These are phyloP conservation scores for Cossypha heuglini DNA, from an alignment of 2,797 vertebrate species.

Conservation along the genomic window DNA sequence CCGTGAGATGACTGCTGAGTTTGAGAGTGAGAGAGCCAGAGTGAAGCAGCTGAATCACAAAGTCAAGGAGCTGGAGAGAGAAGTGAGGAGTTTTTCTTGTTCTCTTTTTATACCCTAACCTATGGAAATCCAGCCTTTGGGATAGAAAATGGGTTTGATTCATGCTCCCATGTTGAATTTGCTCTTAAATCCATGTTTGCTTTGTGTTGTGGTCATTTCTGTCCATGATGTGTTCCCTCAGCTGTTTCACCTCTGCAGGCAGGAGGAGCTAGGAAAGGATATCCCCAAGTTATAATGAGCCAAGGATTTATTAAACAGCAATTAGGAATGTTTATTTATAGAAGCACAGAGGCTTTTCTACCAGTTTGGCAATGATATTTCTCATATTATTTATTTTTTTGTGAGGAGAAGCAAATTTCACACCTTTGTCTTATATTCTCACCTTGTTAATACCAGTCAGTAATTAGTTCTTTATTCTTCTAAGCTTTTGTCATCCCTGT, in stretches of 20 bases:
- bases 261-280: background rate
- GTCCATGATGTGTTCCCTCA: background rate
- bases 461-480: background rate
- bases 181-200: background rate
- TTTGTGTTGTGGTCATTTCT: background rate
- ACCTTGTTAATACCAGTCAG: background rate
- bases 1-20: constrained; percentile 82
- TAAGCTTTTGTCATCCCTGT: background rate
- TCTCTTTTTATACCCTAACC: background rate
- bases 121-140: background rate
- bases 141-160: background rate
- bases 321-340: background rate
- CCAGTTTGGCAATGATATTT: background rate
- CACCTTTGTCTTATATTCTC: background rate
- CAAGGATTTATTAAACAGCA: background rate
- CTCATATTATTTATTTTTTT: background rate
- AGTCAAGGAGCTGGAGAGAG: constrained; percentile 86
- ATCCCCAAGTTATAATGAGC: background rate
- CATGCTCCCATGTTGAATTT: background rate
- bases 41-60: constrained; percentile 81
- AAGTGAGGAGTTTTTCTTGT: constrained; percentile 75
- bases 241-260: background rate
- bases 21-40: constrained; percentile 82
- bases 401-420: background rate
- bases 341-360: background rate